Percentiles rank a stretch among this genome's conserved stretches.
Evolutionary conservation across 2,888 invertebrate genomes (phyloP).

Genomic region (Philereme transversata): DNA sequence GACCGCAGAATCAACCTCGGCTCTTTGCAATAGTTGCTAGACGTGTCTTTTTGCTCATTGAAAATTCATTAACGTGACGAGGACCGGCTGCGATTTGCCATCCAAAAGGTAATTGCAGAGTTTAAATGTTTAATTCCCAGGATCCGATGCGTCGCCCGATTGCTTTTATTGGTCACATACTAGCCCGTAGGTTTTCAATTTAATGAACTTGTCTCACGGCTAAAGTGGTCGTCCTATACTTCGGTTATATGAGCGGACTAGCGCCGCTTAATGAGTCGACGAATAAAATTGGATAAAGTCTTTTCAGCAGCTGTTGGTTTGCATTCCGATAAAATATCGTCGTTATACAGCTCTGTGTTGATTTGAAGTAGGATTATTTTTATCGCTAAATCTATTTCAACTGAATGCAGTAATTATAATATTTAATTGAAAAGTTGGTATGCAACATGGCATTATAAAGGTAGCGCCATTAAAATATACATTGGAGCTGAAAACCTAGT

Average conservation of each 20-base stretch:
- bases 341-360: constrained; percentile 13
- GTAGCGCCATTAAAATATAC: too few relatives aligned
- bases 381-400: constrained; percentile 18
- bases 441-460: too few relatives aligned
- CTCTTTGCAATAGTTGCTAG: constrained; percentile 18
- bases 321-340: constrained; percentile 44
- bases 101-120: constrained; percentile 66
- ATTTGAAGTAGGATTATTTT: constrained; percentile 19
- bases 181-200: constrained; percentile 50
- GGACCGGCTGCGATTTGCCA: constrained; percentile 64
- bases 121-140: constrained; percentile 68
- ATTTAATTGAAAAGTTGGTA: constrained; percentile 4
- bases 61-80: constrained; percentile 62
- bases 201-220: constrained; percentile 61
- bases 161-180: constrained; percentile 57
- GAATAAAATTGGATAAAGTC: constrained; percentile 51
- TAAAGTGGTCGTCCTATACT: constrained; percentile 42
- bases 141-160: constrained; percentile 56
- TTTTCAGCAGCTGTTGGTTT: constrained; percentile 50
- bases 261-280: constrained; percentile 50
- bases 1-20: constrained; percentile 11
- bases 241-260: constrained; percentile 45
- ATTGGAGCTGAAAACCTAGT: too few relatives aligned
- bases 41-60: constrained; percentile 60
- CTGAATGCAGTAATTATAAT: constrained; percentile 8